phyloP scores from a whole-genome alignment of 2,797 vertebrate species.

The Gymnoscopelus microlampas region DNA sequence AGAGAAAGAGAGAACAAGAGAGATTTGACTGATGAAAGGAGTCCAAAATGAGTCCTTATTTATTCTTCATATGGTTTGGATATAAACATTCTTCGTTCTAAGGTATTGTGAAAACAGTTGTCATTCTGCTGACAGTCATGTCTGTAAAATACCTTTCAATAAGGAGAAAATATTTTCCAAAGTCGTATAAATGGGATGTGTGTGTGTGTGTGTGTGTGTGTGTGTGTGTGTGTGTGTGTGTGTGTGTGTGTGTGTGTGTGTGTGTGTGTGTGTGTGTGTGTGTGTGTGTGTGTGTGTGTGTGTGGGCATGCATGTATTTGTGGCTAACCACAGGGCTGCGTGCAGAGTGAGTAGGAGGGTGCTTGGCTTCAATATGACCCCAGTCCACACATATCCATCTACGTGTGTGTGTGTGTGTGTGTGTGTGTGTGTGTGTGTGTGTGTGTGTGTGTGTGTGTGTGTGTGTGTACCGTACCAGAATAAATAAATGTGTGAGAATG shows the following conservation, averaged over 20 bases:
- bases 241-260: slow-evolving; percentile 13
- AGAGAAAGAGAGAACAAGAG: slow-evolving; percentile 6
- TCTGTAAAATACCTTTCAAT: too few species aligned
- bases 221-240: slow-evolving; percentile 22
- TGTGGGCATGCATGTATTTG: background rate
- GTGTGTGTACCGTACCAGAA: background rate
- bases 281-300: background rate
- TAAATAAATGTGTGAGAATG: too few species aligned
- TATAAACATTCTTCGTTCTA: too few species aligned
- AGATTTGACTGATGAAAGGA: too few species aligned
- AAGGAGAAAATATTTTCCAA: too few species aligned
- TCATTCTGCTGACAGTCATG: too few species aligned
- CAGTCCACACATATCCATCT: background rate
- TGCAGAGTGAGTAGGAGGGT: slow-evolving; percentile 8
- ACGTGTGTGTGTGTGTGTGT: background rate
- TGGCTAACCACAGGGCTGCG: slow-evolving; percentile 27
- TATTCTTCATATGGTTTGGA: too few species aligned
- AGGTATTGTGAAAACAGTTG: too few species aligned
- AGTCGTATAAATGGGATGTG: background rate
- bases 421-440: background rate
- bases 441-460: background rate
- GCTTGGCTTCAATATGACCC: slow-evolving; percentile 40
- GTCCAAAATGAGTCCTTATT: too few species aligned
- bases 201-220: slow-evolving; percentile 30
- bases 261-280: slow-evolving; percentile 5